Evolutionary conservation across 2,113 vertebrate species (phyloP), one percentile per base, ranked within the genome.

Genomic region (Oncorhynchus tshawytscha): DNA sequence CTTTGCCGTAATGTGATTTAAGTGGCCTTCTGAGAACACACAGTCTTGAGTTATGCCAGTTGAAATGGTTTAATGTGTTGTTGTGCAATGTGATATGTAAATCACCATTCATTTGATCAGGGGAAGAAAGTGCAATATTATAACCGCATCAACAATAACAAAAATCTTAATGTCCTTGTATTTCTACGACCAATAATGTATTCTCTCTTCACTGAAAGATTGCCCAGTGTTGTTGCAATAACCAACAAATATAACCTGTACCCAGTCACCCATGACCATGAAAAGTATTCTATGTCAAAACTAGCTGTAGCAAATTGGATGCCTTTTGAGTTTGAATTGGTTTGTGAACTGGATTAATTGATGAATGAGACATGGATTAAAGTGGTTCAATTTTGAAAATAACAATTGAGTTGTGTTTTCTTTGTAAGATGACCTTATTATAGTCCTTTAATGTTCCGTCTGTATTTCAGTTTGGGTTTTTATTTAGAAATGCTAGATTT

Each of bases 101-200:
- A 45, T 75, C 74, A 60, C 29, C 66, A 29, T 22, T 74, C 60
- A 45, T 72, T 72, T 74, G 66, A 76, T 48, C 16, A 22, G 34
- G 24, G 59, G 18, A 59, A 62, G 67, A 71, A 65, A 72, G 67
- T 60, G 57, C 79, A 73, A 73, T 60, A 77, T 79, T 80, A 71
- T 34, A 13, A 39, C 16, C 7, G n/a, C 11, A 1, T 12, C 3
- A 67, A 29, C 27, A 67, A 25, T 3, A 67, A 67, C 16, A 31
- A 67, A 31, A 20, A 13, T 16, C 13, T 29, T 29, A 16, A 15
- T 57, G 15, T 57, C 54, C 16, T 57, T 62, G n/a, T 62, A n/a
- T 62, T 62, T 11, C 16, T 62, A 22, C 2, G 22, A 54, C 16
- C 59, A 5, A 27, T 29, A 34, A 39, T 39, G 31, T 34, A 29